A percentile compares a stretch with the other conserved stretches of the same genome.
phyloP scores from a whole-genome alignment of 64 coral and sea anemone genomes.

The Stylophora pistillata region DNA sequence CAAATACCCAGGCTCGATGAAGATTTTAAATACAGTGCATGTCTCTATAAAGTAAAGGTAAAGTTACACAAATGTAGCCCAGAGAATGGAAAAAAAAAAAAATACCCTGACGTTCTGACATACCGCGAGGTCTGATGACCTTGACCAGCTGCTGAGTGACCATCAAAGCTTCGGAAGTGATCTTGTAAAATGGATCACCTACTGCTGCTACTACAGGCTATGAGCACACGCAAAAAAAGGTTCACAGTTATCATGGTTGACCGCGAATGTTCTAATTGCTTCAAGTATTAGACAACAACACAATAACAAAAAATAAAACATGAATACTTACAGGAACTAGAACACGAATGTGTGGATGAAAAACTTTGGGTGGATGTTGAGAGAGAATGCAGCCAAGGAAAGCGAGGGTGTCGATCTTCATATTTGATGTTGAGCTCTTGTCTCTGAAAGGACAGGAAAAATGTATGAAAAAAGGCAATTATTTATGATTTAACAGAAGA shows the following conservation, averaged over 20 bases:
- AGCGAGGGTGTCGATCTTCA: slow-evolving; percentile 96
- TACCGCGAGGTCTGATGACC: slow-evolving; percentile 94
- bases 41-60: too few relatives aligned
- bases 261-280: too few relatives aligned
- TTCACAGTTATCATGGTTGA: background rate
- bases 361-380: slow-evolving; percentile 85
- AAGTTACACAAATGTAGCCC: too few relatives aligned
- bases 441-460: slow-evolving; percentile 63
- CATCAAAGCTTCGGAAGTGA: slow-evolving; percentile 94
- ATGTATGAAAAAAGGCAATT: background rate
- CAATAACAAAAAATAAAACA: background rate
- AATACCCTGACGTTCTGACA: background rate
- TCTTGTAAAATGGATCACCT: slow-evolving; percentile 95
- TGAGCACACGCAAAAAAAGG: background rate
- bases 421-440: slow-evolving; percentile 98
- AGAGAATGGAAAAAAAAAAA: background rate
- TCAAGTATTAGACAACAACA: background rate
- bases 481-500: too few relatives aligned
- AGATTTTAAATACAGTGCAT: too few relatives aligned
- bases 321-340: slow-evolving; percentile 85
- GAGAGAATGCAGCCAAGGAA: slow-evolving; percentile 96
- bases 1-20: background rate
- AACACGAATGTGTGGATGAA: slow-evolving; percentile 86
- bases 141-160: slow-evolving; percentile 98
- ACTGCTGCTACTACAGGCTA: slow-evolving; percentile 91